phyloP scores from a whole-genome alignment of 2,113 vertebrate species.

The Isichthys henryi region DNA sequence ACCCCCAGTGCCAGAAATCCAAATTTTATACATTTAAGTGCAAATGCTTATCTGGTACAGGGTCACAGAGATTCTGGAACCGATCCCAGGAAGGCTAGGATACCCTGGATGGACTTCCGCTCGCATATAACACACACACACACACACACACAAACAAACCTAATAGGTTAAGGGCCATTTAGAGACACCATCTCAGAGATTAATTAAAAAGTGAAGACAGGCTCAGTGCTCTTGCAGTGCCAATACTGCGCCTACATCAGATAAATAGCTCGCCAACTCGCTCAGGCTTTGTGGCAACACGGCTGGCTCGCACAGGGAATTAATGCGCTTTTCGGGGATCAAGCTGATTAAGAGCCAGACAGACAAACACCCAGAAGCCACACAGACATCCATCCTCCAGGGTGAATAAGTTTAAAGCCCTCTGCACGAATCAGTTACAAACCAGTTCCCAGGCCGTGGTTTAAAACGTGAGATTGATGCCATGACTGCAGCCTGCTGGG shows the following conservation, averaged over 20 bases:
- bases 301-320: background rate
- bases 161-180: background rate
- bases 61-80: background rate
- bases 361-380: background rate
- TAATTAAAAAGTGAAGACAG: background rate
- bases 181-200: background rate
- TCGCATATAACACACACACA: background rate
- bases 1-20: background rate
- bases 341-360: background rate
- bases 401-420: background rate
- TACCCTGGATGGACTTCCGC: background rate
- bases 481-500: background rate
- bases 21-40: background rate
- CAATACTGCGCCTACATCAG: background rate
- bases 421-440: slow-evolving; percentile 3
- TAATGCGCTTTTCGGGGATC: background rate
- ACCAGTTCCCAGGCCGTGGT: background rate
- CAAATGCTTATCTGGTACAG: background rate
- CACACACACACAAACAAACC: background rate
- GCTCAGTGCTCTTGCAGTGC: background rate
- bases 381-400: background rate
- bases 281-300: background rate
- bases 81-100: background rate
- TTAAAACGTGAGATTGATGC: background rate
- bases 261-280: background rate